A percentile compares a stretch with the other conserved stretches of the same genome.
These are phyloP conservation scores for Hydractinia symbiolongicarpus DNA, from an alignment of 30 jellyfish, hydroid and myxozoan genomes.

Conservation along the genomic window DNA sequence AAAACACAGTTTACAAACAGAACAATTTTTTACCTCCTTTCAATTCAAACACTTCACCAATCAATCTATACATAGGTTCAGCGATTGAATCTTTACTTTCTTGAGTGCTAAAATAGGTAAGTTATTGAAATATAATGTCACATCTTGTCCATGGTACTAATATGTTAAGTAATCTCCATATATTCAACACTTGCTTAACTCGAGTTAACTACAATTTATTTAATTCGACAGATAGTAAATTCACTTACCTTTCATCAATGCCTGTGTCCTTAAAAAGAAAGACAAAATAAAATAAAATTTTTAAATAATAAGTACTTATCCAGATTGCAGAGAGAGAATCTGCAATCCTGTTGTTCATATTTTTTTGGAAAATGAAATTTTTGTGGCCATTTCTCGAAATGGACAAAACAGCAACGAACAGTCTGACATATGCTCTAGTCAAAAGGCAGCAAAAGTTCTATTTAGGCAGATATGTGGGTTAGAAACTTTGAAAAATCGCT, in stretches of 20 bases:
- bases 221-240: background rate
- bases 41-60: slow-evolving; percentile 89
- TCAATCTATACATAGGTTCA: slow-evolving; percentile 86
- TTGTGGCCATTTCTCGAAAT: too few species aligned
- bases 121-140: background rate
- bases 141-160: background rate
- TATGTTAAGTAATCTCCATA: too few species aligned
- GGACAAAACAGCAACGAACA: too few species aligned
- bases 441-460: too few species aligned
- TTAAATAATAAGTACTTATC: background rate
- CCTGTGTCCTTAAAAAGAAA: slow-evolving; percentile 62
- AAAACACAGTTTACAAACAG: background rate
- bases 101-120: slow-evolving; percentile 44
- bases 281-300: background rate
- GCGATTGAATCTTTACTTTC: slow-evolving; percentile 96
- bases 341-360: background rate
- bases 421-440: too few species aligned
- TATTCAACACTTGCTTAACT: too few species aligned
- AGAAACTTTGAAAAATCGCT: too few species aligned
- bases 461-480: too few species aligned
- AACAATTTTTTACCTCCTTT: slow-evolving; percentile 78
- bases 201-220: background rate
- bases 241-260: slow-evolving; percentile 61
- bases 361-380: background rate
- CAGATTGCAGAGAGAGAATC: too few species aligned